Base-by-base conservation (phyloP, 2,888 invertebrate species). In the Theretra japonica region DNA sequence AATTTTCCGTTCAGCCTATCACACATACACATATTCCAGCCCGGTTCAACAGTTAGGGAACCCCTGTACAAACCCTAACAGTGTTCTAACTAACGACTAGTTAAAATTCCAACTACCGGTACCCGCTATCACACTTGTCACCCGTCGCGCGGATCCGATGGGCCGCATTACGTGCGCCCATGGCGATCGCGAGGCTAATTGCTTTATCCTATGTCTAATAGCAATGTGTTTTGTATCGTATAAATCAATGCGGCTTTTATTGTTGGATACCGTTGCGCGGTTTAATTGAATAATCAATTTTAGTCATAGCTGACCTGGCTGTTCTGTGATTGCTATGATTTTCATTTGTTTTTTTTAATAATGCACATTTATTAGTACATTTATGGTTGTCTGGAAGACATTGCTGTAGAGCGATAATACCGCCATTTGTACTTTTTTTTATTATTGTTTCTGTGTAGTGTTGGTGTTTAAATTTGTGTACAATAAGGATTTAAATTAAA, bases 61-160 rank as follows among this genome's bases (percentile, higher is more conserved):
- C 41, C 41, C 15, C 41, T 41, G 41, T 41, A 41, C 41, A n/a
- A 50, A 48, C 70, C 60, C 48, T 59, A 59, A 62, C 70, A 56
- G 70, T 56, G 70, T 71, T 70, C 58, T 58, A 65, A 59, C 62
- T 65, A 71, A 71, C 70, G 56, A 71, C 81, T 79, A 76, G 82
- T 80, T 82, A 78, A 82, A 83, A 83, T 83, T 79, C 83, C 77
- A 48, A 65, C 65, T 65, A 65, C 65, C 69, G 58, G 23, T 50
- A 68, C 23, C 50, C 23, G 71, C 75, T 69, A 73, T 33, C 41
- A 69, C 69, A 58, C 73, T 65, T 77, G 80, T 80, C 78, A 70
- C 73, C 57, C 75, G 76, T 77, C 75, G 65, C 70, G 41, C 25
- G 21, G 70, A 73, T 73, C 74, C 71, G 80, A 80, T 74, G 78